Conservation (phyloP, 2,113 vertebrate genomes). For the Leucoraja erinaceus region DNA sequence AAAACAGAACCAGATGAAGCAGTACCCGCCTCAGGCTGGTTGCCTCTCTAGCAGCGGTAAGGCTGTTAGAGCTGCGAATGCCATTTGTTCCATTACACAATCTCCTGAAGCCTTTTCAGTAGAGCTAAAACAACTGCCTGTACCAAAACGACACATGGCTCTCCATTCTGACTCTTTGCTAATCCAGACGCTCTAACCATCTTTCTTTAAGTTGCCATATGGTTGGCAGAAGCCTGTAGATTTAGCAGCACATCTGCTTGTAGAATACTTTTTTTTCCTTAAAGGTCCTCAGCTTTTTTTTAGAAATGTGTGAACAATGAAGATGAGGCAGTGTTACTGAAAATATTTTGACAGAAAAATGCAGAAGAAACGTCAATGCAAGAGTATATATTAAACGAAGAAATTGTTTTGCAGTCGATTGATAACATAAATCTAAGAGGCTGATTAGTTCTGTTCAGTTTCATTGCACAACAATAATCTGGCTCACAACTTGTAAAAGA, state of each 20-base stretch:
- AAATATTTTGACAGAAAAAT: constrained; percentile 38
- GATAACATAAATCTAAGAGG: neutral
- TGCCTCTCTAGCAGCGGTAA: constrained; percentile 87
- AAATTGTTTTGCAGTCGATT: neutral
- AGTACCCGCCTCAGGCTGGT: constrained; percentile 76
- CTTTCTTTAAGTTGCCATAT: constrained; percentile 97
- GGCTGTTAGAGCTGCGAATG: constrained; percentile 85
- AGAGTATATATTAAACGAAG: constrained; percentile 3
- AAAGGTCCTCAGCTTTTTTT: constrained; percentile 48
- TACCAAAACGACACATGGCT: constrained; percentile 89
- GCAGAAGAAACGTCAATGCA: neutral
- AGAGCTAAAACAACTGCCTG: constrained; percentile 92
- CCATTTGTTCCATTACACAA: constrained; percentile 98
- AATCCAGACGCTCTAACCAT: constrained; percentile 93
- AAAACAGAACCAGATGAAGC: constrained; percentile 76
- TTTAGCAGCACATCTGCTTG: constrained; percentile 98
- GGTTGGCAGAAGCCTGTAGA: constrained; percentile 96
- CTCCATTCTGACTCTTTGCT: constrained; percentile 76
- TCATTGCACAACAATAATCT: neutral
- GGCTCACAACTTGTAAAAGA: constrained; percentile 12
- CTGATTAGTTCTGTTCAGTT: constrained; percentile 11
- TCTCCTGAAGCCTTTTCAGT: constrained; percentile 91
- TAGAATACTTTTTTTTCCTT: constrained; percentile 77
- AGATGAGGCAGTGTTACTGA: constrained; percentile 16
- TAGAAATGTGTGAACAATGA: constrained; percentile 33